phyloP scores from a whole-genome alignment of 2,797 vertebrate genomes.

The Gobionotothen gibberifrons region DNA sequence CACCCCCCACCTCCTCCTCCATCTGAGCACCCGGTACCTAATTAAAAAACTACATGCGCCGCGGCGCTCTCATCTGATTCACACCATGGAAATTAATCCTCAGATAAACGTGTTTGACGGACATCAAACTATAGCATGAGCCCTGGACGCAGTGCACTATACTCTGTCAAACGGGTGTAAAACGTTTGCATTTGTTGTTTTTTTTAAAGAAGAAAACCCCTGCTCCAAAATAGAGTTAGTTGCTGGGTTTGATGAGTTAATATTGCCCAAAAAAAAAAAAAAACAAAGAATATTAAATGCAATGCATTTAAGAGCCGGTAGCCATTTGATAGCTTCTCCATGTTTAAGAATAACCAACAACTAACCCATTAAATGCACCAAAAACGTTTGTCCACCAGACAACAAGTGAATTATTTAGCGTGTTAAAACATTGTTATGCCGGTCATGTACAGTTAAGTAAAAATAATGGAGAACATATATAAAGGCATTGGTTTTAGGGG shows the following conservation, averaged over 20 bases:
- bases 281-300: not conserved
- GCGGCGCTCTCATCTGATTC: constrained; percentile 93
- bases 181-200: constrained; percentile 43
- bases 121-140: constrained; percentile 53
- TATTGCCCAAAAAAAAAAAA: not conserved
- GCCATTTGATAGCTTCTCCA: not conserved
- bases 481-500: not conserved
- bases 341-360: not conserved
- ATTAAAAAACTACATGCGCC: constrained; percentile 98
- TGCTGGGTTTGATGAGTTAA: not conserved
- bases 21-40: constrained; percentile 91
- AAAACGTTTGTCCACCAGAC: too few species aligned
- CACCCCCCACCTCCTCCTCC: constrained; percentile 83
- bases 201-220: not conserved
- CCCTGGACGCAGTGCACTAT: constrained; percentile 13
- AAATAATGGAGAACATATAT: not conserved
- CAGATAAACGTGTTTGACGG: constrained; percentile 95
- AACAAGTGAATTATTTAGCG: not conserved
- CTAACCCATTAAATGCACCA: not conserved
- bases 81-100: constrained; percentile 97
- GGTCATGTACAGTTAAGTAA: not conserved
- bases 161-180: constrained; percentile 18
- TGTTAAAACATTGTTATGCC: too few species aligned
- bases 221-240: constrained; percentile 22
- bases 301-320: not conserved